Evolutionary conservation across 2,888 invertebrate genomes (phyloP), one percentile per base, ranked within the genome.

Genomic region (Pseudanteris insignis): DNA sequence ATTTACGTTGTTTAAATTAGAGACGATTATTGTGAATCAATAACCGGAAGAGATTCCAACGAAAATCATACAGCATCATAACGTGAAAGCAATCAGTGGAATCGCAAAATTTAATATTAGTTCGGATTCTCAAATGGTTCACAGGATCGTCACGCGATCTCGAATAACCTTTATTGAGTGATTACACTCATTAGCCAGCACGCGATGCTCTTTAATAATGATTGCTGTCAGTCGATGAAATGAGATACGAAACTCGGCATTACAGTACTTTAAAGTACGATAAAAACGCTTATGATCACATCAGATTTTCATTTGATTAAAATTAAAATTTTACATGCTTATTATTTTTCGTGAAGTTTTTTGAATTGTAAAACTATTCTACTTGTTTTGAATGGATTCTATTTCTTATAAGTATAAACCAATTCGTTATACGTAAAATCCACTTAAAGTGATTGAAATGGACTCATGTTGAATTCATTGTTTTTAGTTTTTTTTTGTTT

Each of bases 181-280:
- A 79, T 78, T 78, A 79, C 75, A 75, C 78, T 77, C 77, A 79
- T 79, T 79, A 78, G 76, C 66, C 64, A 69, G 77, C 79, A 79
- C 79, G 78, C 78, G 77, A 79, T 77, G 72, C 71, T 72, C 73
- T 76, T 76, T 76, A 72, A 46, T 29, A 51, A 13, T 21, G 46
- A 40, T 54, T 62, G 66, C 57, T 67, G 65, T 65, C 65, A 62
- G 61, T 47, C 34, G 54, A 58, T 40, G 59, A 53, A 28, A 55
- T 47, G 48, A 65, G 51, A 51, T 57, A 62, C 55, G 36, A 63
- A 59, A 50, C 33, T 44, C 36, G 1, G 30, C 40, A 32, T 33
- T 37, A 12, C 21, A 36, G 24, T 41, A 18, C 12, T 15, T 40
- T 40, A n/a, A n/a, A n/a, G n/a, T n/a, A n/a, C n/a, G n/a, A n/a